These are phyloP conservation scores for Dipodomys spectabilis DNA, from an alignment of 2,113 vertebrate species.

Conservation along the genomic window DNA sequence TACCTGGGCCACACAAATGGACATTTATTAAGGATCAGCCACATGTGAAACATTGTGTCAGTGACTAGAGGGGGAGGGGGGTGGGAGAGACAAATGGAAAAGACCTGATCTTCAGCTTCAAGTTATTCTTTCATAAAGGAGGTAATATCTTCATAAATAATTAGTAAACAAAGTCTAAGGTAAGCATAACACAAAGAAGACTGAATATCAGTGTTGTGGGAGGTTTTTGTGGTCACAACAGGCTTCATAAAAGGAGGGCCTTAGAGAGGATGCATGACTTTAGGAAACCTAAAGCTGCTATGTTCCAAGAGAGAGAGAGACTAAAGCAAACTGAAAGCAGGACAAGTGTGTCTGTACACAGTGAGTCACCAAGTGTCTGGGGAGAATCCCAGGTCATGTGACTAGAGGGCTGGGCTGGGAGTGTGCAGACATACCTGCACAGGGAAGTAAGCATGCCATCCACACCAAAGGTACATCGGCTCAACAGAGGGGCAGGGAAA, in stretches of 20 bases:
- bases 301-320: not conserved
- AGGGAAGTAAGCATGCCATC: not conserved
- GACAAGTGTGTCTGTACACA: not conserved
- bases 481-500: not conserved
- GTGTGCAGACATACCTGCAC: too few species aligned
- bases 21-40: not conserved
- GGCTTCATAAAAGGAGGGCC: not conserved
- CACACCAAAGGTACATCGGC: not conserved
- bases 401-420: not conserved
- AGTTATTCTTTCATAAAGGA: not conserved
- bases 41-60: not conserved
- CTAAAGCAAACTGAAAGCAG: not conserved
- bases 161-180: conserved; percentile 10
- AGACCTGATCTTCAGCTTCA: not conserved
- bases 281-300: not conserved
- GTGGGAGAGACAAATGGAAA: not conserved
- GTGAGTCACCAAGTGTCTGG: not conserved
- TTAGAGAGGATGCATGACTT: not conserved
- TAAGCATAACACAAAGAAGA: not conserved
- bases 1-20: not conserved
- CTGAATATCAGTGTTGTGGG: not conserved
- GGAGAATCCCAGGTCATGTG: not conserved
- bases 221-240: not conserved
- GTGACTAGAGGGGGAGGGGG: not conserved
- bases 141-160: not conserved